Evolutionary conservation across 2,888 invertebrate species (phyloP).

Genomic region (Orthosia incerta): DNA sequence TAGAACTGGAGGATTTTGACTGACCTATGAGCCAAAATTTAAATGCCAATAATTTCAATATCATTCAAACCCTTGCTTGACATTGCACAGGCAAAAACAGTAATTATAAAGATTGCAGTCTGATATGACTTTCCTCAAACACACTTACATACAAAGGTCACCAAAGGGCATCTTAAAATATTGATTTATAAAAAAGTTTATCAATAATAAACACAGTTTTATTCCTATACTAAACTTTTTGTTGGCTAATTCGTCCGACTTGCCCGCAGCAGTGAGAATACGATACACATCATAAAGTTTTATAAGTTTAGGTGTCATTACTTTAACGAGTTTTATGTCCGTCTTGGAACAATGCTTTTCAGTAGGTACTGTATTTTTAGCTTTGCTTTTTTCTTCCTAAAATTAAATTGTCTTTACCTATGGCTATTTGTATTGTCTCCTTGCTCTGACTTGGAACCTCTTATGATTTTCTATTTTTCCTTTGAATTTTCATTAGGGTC

Average conservation of each 20-base stretch:
- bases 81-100: not conserved
- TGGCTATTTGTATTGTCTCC: too few species aligned
- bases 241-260: slow-evolving; percentile 20
- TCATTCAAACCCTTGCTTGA: not conserved
- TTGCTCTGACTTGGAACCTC: too few species aligned
- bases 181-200: slow-evolving; percentile 4
- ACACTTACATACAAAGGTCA: slow-evolving; percentile 14
- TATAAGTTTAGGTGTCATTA: slow-evolving; percentile 3
- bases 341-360: not conserved
- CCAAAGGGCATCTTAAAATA: slow-evolving; percentile 4
- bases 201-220: slow-evolving; percentile 1
- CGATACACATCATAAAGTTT: slow-evolving; percentile 12
- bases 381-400: not conserved
- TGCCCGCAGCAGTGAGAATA: slow-evolving; percentile 4
- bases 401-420: too few species aligned
- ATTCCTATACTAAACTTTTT: slow-evolving; percentile 19
- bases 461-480: not conserved
- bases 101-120: not conserved
- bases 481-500: too few species aligned
- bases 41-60: not conserved
- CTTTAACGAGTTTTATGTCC: slow-evolving; percentile 1
- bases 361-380: too few species aligned
- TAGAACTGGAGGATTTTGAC: too few species aligned
- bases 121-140: slow-evolving; percentile 22
- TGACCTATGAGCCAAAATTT: not conserved